phyloP scores from a whole-genome alignment of 2,888 invertebrate species.

The Gasteruption jaculator region DNA sequence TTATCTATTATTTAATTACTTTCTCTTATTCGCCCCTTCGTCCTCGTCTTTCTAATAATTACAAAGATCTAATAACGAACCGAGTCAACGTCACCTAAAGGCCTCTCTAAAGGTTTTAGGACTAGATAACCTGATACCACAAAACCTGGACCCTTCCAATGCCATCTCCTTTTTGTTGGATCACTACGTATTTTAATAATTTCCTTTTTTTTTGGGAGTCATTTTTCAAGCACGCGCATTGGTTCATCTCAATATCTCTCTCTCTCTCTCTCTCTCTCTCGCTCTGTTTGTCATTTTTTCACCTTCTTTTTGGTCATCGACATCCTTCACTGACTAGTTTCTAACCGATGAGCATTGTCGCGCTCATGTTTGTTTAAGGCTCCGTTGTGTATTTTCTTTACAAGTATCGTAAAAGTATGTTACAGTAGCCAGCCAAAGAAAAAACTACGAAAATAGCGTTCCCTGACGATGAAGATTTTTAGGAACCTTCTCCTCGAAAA shows the following conservation, averaged over 20 bases:
- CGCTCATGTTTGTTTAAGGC: too few species aligned
- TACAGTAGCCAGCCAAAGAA: too few species aligned
- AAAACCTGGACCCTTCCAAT: slow-evolving; percentile 31
- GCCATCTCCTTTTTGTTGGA: slow-evolving; percentile 21
- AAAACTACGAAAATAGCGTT: too few species aligned
- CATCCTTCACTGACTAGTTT: slow-evolving; percentile 45
- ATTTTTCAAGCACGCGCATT: too few species aligned
- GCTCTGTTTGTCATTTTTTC: slow-evolving; percentile 1
- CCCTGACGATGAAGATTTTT: too few species aligned
- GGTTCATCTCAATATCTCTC: too few species aligned
- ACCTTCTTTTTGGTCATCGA: not conserved
- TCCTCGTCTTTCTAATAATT: slow-evolving; percentile 28
- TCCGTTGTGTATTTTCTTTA: too few species aligned
- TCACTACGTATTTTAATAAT: slow-evolving; percentile 20
- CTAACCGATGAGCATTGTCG: slow-evolving; percentile 38
- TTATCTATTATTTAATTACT: slow-evolving; percentile 10
- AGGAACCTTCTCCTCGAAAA: too few species aligned
- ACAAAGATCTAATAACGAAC: slow-evolving; percentile 33
- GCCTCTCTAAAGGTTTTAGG: slow-evolving; percentile 45
- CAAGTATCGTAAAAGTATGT: too few species aligned
- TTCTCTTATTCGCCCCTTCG: slow-evolving; percentile 12
- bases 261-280: slow-evolving; percentile 12
- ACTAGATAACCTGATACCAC: slow-evolving; percentile 48
- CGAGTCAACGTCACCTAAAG: slow-evolving; percentile 32
- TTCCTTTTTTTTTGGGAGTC: slow-evolving; percentile 6